phyloP scores from a whole-genome alignment of 2,888 invertebrate genomes.

The Nomada goodeniana region DNA sequence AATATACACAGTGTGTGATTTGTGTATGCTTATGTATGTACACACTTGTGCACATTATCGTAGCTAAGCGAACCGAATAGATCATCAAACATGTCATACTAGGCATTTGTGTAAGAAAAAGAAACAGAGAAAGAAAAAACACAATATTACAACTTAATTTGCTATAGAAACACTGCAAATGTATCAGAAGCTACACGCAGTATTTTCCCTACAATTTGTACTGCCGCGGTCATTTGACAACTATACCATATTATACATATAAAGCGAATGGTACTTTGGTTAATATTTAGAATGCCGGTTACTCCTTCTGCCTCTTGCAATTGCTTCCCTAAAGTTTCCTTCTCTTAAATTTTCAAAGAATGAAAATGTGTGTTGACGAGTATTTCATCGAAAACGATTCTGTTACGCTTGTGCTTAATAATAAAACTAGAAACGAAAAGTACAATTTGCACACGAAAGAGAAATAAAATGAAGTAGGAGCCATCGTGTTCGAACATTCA shows the following conservation, averaged over 20 bases:
- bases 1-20: not conserved
- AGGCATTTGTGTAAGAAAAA: slow-evolving; percentile 18
- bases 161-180: slow-evolving; percentile 43
- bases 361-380: not conserved
- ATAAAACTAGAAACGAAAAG: slow-evolving; percentile 7
- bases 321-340: not conserved
- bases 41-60: not conserved
- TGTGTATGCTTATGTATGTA: slow-evolving; percentile 8
- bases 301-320: slow-evolving; percentile 32
- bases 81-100: slow-evolving; percentile 30
- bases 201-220: slow-evolving; percentile 72
- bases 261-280: slow-evolving; percentile 66
- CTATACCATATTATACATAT: slow-evolving; percentile 60
- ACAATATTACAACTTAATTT: slow-evolving; percentile 28
- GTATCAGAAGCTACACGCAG: slow-evolving; percentile 49
- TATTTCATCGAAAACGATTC: not conserved
- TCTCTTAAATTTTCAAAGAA: not conserved
- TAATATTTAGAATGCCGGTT: slow-evolving; percentile 67
- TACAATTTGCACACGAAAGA: slow-evolving; percentile 2
- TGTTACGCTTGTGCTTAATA: slow-evolving; percentile 25
- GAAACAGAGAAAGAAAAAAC: not conserved
- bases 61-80: slow-evolving; percentile 17
- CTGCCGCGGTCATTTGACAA: slow-evolving; percentile 70
- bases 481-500: not conserved
- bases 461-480: slow-evolving; percentile 29